These are phyloP conservation scores for Bubo scandiacus DNA, from an alignment of 2,113 vertebrate species.

Conservation along the genomic window DNA sequence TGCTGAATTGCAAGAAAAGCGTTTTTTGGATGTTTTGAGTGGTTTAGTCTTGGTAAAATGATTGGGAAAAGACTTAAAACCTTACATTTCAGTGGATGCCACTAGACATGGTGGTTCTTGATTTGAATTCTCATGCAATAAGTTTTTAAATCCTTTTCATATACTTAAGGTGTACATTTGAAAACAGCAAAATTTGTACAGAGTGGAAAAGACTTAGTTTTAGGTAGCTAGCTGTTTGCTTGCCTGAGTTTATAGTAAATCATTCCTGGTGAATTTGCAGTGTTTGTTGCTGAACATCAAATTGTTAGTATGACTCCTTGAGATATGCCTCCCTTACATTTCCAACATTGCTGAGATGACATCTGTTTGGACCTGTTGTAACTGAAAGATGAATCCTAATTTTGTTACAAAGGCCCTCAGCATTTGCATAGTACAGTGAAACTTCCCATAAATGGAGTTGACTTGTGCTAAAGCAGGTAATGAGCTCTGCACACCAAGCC, in stretches of 20 bases:
- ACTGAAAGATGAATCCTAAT: not conserved
- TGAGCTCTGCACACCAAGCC: not conserved
- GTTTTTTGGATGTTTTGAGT: not conserved
- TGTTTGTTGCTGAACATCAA: not conserved
- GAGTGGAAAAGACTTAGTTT: not conserved
- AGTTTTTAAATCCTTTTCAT: not conserved
- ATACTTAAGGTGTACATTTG: not conserved
- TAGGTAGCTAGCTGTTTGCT: not conserved
- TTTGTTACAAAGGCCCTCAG: not conserved
- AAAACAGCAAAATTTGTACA: not conserved
- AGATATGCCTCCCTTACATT: not conserved
- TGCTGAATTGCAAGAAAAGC: not conserved
- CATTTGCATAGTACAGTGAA: not conserved
- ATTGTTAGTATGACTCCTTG: not conserved
- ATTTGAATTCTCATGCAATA: not conserved
- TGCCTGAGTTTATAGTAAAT: not conserved
- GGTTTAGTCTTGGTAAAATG: not conserved
- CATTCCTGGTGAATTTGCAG: not conserved
- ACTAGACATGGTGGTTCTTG: not conserved
- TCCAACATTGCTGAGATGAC: not conserved
- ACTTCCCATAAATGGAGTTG: not conserved
- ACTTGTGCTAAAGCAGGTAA: not conserved
- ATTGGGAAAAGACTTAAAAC: not conserved
- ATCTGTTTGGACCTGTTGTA: not conserved
- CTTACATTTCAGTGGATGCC: not conserved